phyloP scores from a whole-genome alignment of 2,888 invertebrate species.

The Thumatha senex region DNA sequence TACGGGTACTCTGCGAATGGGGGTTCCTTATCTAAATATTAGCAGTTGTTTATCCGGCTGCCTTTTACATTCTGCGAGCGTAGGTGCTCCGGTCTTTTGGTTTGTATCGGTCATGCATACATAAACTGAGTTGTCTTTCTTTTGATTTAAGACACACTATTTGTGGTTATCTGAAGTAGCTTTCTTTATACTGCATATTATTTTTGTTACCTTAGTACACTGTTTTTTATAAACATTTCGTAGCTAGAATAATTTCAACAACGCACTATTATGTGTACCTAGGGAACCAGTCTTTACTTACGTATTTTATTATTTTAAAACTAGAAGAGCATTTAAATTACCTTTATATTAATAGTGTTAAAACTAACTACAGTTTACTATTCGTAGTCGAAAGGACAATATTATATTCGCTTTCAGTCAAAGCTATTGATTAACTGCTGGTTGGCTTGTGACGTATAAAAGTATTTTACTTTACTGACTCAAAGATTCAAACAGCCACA shows the following conservation, averaged over 20 bases:
- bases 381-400: no score
- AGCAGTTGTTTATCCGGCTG: constrained; percentile 65
- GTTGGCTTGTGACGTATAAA: no score
- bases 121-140: constrained; percentile 42
- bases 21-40: constrained; percentile 67
- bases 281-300: neutral
- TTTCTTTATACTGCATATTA: neutral
- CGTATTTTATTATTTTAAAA: no score
- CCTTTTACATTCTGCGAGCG: constrained; percentile 59
- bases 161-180: neutral
- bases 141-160: constrained; percentile 13
- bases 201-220: neutral
- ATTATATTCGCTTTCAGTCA: no score
- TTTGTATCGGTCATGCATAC: constrained; percentile 59
- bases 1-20: constrained; percentile 53
- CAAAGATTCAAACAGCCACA: no score
- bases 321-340: no score
- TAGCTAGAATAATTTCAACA: no score
- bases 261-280: no score
- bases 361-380: no score
- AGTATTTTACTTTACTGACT: no score
- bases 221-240: neutral
- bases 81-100: constrained; percentile 53
- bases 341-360: no score
- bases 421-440: no score